Evolutionary conservation across 2,888 invertebrate genomes (phyloP), one percentile per base, ranked within the genome.

Genomic region (Pristionchus mayeri): DNA sequence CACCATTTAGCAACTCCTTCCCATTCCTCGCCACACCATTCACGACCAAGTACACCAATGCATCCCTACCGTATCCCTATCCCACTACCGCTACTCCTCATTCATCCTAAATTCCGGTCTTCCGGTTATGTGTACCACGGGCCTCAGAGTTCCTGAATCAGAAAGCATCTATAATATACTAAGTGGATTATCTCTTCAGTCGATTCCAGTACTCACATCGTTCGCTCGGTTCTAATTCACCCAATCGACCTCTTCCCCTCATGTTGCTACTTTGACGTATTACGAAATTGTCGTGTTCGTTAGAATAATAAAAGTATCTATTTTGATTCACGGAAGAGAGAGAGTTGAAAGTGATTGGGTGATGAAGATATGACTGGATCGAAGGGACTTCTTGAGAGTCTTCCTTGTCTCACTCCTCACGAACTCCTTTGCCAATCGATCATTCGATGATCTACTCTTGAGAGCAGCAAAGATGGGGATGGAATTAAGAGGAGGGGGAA

Each of bases 301-400:
- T 37, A 18, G 30, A 37, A 67, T 67, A 18, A 67, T 67, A 67
- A 67, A 67, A 37, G 67, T 18, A n/a, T n/a, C n/a, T 67, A 44
- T 34, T 21, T 60, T 40, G 18, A 76, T 13, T 54, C 54, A 79
- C 54, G 79, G 79, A 27, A 79, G 79, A 3, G 52, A 54, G 6
- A 79, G 37, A 52, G 79, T 79, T 3, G 79, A 79, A 40, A 79
- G 40, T 27, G 79, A 79, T 79, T 79, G 79, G 16, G 52, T 79
- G 3, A 54, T 30, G 54, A 52, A 79, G 34, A 79, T 79, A 54
- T 50, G 79, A 79, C 52, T 52, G 0, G 79, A 50, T 79, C 52
- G 24, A n/a, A 79, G 34, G 1, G 52, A 48, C 16, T 48, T 76
- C 76, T 76, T 76, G 16, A 76, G 16, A 27, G 48, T 76, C 27